Percentiles rank a stretch among this genome's conserved stretches.
Conservation (phyloP, 2,113 vertebrate genomes). For the Sprattus sprattus region DNA sequence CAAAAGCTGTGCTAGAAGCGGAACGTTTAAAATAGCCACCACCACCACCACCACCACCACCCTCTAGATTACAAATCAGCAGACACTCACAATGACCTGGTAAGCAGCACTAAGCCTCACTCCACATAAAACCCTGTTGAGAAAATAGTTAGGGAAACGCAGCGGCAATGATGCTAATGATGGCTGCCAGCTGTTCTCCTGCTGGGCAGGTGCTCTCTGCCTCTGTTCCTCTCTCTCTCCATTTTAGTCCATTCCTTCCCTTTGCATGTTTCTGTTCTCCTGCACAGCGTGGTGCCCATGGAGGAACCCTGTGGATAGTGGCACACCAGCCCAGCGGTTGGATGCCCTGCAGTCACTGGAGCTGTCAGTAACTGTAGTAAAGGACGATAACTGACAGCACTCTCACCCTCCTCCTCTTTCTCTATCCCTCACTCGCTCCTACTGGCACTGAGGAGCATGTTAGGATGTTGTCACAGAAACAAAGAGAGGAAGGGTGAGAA, state of each 20-base stretch:
- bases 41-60: no score
- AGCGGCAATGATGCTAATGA: not conserved
- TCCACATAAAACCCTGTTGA: not conserved
- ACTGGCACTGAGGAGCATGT: not conserved
- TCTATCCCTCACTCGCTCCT: not conserved
- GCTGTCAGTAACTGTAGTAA: not conserved
- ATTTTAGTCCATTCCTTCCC: not conserved
- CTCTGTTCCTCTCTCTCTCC: not conserved
- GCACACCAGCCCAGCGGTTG: not conserved
- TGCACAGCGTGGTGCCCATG: not conserved
- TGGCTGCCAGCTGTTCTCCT: not conserved
- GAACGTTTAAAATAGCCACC: no score
- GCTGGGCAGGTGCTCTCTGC: not conserved
- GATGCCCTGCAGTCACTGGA: not conserved
- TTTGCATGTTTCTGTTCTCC: not conserved
- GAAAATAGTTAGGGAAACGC: not conserved
- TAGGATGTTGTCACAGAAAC: not conserved
- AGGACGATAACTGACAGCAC: not conserved
- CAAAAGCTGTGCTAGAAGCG: no score
- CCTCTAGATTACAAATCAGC: not conserved
- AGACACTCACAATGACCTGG: not conserved
- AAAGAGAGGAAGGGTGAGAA: conserved; percentile 19
- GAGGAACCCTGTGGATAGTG: not conserved
- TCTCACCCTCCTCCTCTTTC: not conserved
- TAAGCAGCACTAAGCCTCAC: not conserved